A percentile compares a stretch with the other conserved stretches of the same genome.
phyloP scores from a whole-genome alignment of 2,113 vertebrate species.

The Corythornis madagascariensis region DNA sequence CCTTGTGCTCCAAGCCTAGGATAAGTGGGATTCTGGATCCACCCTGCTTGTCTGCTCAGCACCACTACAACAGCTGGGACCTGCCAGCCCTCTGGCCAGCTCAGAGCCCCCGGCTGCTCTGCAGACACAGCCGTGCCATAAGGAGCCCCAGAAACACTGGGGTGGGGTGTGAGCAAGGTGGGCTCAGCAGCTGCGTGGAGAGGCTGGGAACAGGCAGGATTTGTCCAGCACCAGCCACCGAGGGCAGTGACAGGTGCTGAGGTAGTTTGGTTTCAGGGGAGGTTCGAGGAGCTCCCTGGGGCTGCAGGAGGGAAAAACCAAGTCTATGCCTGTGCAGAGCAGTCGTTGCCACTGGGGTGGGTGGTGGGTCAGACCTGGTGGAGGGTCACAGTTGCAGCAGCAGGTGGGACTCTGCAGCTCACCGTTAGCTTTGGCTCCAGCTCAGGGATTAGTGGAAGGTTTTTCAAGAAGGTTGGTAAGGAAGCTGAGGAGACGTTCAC shows the following conservation, averaged over 20 bases:
- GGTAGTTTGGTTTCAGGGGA: neutral
- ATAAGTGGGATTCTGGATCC: neutral
- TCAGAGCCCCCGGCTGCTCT: neutral
- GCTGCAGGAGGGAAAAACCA: rapidly evolving
- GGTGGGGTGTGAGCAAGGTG: rapidly evolving
- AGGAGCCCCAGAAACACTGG: neutral
- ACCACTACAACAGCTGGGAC: rapidly evolving
- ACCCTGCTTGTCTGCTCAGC: neutral
- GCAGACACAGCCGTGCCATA: neutral
- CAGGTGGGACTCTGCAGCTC: neutral
- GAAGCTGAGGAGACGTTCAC: neutral
- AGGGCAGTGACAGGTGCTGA: neutral
- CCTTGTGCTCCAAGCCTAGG: neutral
- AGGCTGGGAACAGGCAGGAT: neutral
- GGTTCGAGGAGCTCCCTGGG: neutral
- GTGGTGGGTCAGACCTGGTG: neutral
- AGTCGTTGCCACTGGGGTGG: neutral
- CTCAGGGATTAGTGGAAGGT: neutral
- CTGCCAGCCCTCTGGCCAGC: neutral
- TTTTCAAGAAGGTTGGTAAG: neutral
- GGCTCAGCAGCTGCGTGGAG: neutral
- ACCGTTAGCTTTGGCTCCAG: neutral
- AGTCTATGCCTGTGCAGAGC: neutral
- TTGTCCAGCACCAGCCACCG: rapidly evolving
- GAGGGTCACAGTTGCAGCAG: neutral